Evolutionary conservation across 2,888 invertebrate genomes (phyloP), one percentile per base, ranked within the genome.

Genomic region (Geophilus truncorum): DNA sequence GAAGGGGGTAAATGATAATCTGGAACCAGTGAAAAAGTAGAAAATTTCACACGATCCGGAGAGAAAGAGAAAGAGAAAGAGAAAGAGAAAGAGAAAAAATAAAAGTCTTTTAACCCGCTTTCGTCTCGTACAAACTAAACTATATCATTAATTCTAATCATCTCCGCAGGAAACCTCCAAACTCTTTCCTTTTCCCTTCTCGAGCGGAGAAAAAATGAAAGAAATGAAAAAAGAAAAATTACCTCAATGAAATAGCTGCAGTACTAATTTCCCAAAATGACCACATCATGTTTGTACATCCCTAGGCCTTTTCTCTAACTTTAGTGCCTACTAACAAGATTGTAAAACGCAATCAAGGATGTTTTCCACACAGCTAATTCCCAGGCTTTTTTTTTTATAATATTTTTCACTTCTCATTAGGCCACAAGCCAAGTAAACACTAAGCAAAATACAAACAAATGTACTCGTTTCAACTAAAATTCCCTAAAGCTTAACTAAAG

Each of bases 261-360:
- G 57, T 23, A 57, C 57, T 57, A 57, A 57, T 57, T 57, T 57
- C 57, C 57, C 57, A 57, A 23, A 57, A 57, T 57, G 57, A 57
- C 57, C 57, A 57, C 57, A 57, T 57, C 57, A 57, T 57, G 57
- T 57, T 57, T 57, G 57, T 57, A 57, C 12, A 57, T 57, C 57
- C 57, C 57, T 21, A 57, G 57, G 57, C 57, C 57, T 57, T 57
- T 57, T 57, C 57, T 57, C 57, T 57, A 57, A 57, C 57, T 57
- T 57, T 57, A 57, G 57, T 57, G 57, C 57, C 57, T 57, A 57
- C 57, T 57, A 57, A 57, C 57, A 57, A 57, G 57, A 57, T 18
- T 57, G 57, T 57, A 57, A 57, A 57, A 57, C 57, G 57, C 57
- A 57, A 57, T 57, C 57, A 57, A 57, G 57, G 57, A 57, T 57